Percentiles rank a stretch among this genome's conserved stretches.
Conservation (phyloP, 1,140 invertebrate genomes). For the Drosophila watanabei region DNA sequence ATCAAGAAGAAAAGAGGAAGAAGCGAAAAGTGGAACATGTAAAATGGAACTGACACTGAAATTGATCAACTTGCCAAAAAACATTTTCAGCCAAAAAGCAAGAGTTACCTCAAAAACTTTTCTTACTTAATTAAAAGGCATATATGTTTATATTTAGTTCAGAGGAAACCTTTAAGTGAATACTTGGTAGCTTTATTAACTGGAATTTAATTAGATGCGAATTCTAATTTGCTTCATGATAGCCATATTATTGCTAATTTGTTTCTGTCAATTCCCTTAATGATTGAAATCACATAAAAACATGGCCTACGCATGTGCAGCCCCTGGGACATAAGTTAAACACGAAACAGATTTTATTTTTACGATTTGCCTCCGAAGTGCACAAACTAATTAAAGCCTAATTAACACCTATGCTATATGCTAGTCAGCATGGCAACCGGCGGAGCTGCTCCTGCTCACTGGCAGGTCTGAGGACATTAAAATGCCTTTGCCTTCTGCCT, state of each 20-base stretch:
- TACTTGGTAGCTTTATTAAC: slow-evolving; percentile 7
- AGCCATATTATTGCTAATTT: neutral
- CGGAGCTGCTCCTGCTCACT: slow-evolving; percentile 3
- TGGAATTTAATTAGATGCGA: neutral
- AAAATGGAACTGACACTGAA: neutral
- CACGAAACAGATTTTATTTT: slow-evolving; percentile 49
- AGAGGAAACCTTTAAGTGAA: neutral
- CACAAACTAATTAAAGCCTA: slow-evolving; percentile 67
- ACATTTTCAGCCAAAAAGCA: neutral
- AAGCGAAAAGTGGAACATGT: neutral
- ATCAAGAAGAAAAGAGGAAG: too few species aligned
- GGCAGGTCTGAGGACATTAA: slow-evolving; percentile 9
- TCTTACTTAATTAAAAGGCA: neutral
- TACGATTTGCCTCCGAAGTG: slow-evolving; percentile 48
- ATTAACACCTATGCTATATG: slow-evolving; percentile 43
- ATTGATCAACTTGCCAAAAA: neutral
- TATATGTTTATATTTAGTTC: neutral
- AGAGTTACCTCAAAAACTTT: neutral
- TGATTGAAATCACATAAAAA: slow-evolving; percentile 8
- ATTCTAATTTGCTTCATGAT: too few species aligned
- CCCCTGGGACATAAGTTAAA: slow-evolving; percentile 7
- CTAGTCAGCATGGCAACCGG: slow-evolving; percentile 18
- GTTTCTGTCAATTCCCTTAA: slow-evolving; percentile 2
- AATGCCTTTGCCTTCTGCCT: slow-evolving; percentile 24
- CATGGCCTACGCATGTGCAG: neutral